Evolutionary conservation across 2,888 invertebrate species (phyloP).

Genomic region (Archips crataeganus): DNA sequence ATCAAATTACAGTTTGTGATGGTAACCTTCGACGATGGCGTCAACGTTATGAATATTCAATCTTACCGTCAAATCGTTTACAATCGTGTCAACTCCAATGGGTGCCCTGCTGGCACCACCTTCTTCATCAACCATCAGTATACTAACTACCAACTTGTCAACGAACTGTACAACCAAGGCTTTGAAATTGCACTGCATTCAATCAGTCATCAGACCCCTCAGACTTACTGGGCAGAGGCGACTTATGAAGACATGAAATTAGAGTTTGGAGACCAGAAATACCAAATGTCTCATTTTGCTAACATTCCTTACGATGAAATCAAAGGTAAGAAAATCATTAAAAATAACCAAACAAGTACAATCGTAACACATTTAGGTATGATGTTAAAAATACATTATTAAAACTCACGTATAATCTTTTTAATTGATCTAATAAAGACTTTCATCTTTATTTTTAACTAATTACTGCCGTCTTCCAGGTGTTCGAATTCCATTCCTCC

Average conservation of each 20-base stretch:
- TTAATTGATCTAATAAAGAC: too few species aligned
- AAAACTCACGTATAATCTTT: too few species aligned
- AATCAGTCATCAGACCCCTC: constrained; percentile 77
- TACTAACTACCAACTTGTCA: constrained; percentile 84
- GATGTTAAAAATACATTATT: too few species aligned
- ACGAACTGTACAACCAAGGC: constrained; percentile 73
- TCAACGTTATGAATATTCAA: constrained; percentile 73
- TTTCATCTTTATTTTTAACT: too few species aligned
- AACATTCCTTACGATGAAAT: constrained; percentile 64
- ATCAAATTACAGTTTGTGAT: constrained; percentile 76
- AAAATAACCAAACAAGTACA: too few species aligned
- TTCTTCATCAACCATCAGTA: constrained; percentile 89
- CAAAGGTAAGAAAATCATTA: constrained; percentile 45
- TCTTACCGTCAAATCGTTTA: constrained; percentile 75
- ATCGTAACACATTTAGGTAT: background rate
- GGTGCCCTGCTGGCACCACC: constrained; percentile 84
- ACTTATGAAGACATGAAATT: constrained; percentile 66
- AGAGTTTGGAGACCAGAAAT: constrained; percentile 83
- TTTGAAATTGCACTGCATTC: constrained; percentile 88
- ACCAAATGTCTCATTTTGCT: constrained; percentile 67
- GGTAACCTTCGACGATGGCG: constrained; percentile 86
- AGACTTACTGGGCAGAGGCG: constrained; percentile 81
- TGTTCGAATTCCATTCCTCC: constrained; percentile 71
- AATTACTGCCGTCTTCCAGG: constrained; percentile 43
- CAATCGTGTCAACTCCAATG: constrained; percentile 85